Conservation (phyloP, 2,888 invertebrate species). For the Hypselothyrea guttata region DNA sequence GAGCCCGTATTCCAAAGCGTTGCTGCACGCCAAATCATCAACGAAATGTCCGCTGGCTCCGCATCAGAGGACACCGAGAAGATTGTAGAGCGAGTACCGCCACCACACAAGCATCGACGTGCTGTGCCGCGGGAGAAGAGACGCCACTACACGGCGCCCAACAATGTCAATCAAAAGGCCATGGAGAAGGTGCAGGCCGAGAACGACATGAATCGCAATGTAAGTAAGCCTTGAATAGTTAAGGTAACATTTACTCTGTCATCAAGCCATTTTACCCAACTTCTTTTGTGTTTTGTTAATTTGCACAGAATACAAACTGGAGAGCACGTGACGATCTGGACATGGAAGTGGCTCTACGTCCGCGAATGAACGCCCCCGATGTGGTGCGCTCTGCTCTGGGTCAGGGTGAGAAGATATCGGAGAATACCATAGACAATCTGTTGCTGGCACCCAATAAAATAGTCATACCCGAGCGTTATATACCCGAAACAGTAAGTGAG, state of each 20-base stretch:
- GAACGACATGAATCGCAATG: constrained; percentile 83
- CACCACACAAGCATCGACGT: constrained; percentile 85
- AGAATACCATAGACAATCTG: constrained; percentile 92
- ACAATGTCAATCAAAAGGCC: constrained; percentile 87
- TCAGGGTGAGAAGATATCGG: constrained; percentile 83
- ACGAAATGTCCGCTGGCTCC: constrained; percentile 86
- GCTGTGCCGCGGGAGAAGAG: constrained; percentile 91
- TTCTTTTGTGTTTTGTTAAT: neutral
- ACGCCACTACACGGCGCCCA: constrained; percentile 93
- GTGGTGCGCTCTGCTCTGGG: constrained; percentile 92
- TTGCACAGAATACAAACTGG: constrained; percentile 83
- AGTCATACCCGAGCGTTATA: constrained; percentile 94
- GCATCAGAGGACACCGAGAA: constrained; percentile 82
- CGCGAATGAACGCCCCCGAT: constrained; percentile 90
- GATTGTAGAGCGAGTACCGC: constrained; percentile 83
- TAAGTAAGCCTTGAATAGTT: constrained; percentile 48
- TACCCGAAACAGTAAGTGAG: constrained; percentile 89
- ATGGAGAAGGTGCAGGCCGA: constrained; percentile 84
- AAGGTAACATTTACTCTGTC: too few species aligned
- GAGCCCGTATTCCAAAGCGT: constrained; percentile 91
- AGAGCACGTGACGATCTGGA: constrained; percentile 92
- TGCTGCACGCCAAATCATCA: constrained; percentile 92
- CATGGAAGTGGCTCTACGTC: constrained; percentile 92
- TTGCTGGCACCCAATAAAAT: constrained; percentile 95
- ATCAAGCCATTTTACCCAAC: too few species aligned